Conservation (phyloP, 2,797 vertebrate genomes). For the Aulostomus chinensis region DNA sequence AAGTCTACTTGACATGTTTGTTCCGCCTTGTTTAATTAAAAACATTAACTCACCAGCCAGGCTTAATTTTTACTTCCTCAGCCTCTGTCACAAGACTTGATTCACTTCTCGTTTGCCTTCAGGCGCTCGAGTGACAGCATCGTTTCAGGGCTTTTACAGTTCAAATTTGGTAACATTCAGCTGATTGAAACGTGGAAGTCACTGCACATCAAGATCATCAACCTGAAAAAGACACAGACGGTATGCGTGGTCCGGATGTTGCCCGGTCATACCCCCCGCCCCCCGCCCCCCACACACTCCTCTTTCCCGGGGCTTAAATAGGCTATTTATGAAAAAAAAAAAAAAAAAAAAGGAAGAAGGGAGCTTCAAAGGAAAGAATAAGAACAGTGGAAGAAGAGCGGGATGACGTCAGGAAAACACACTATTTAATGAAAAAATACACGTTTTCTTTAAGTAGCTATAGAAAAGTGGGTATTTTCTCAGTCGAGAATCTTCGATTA, state of each 20-base stretch:
- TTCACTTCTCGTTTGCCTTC: constrained; percentile 52
- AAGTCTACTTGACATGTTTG: no score
- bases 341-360: constrained; percentile 10
- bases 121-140: constrained; percentile 46
- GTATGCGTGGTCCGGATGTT: constrained; percentile 26
- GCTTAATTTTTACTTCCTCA: no score
- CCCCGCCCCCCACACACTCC: neutral
- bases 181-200: constrained; percentile 69
- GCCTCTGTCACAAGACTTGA: constrained; percentile 9
- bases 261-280: constrained; percentile 21
- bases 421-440: no score
- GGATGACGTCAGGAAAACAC: no score
- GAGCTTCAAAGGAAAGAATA: constrained; percentile 10
- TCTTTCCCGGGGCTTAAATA: constrained; percentile 34
- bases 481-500: neutral
- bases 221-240: constrained; percentile 21
- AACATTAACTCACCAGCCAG: no score
- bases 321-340: constrained; percentile 23
- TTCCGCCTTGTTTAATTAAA: no score
- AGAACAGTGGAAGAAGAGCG: neutral
- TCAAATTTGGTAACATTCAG: constrained; percentile 57
- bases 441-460: no score
- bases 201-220: constrained; percentile 63
- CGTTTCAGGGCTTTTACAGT: constrained; percentile 48
- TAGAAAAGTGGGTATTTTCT: neutral